Evolutionary conservation across 2,888 invertebrate species (phyloP), one percentile per base, ranked within the genome.

Genomic region (Brachyptera putata): DNA sequence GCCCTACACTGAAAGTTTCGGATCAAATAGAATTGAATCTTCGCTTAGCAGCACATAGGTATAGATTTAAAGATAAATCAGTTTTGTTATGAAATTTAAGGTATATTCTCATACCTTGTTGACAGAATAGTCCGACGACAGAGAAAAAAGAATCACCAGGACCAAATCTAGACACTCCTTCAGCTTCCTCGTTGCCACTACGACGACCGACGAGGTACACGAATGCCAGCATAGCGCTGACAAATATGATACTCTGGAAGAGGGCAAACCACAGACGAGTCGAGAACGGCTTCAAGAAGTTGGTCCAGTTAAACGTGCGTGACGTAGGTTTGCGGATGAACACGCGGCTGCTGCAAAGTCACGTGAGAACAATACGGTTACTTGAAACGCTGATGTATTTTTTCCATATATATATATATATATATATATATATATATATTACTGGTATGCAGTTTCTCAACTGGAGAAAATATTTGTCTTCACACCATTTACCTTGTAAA

Each of bases 271-370:
- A 50, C 24, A 50, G 49, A n/a, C 26, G 25, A n/a, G 49, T 26
- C 13, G 49, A 50, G 49, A 50, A 50, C 26, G 49, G 49, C 16
- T 22, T 50, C 26, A 50, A 30, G 49, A 50, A 26, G 49, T 50
- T 50, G 30, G 13, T 26, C 49, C 49, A 50, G 30, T 11, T 16
- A 1, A 50, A 14, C 25, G 25, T 25, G 5, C 25, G 26, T 1
- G 25, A 3, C 4, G 49, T 26, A 3, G 49, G 26, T 11, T 50
- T 50, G 26, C 26, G 49, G 30, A 50, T 50, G 18, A 30, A 50
- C 2, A 50, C 16, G 25, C 26, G 49, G 14, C n/a, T 50, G 16
- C 49, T 50, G n/a, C n/a, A n/a, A n/a, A n/a, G n/a, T n/a, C n/a
- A n/a, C n/a, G n/a, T n/a, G n/a, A n/a, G n/a, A n/a, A n/a, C n/a